phyloP scores from a whole-genome alignment of 2,113 vertebrate species.

The rabbit (Oryctolagus cuniculus) region DNA sequence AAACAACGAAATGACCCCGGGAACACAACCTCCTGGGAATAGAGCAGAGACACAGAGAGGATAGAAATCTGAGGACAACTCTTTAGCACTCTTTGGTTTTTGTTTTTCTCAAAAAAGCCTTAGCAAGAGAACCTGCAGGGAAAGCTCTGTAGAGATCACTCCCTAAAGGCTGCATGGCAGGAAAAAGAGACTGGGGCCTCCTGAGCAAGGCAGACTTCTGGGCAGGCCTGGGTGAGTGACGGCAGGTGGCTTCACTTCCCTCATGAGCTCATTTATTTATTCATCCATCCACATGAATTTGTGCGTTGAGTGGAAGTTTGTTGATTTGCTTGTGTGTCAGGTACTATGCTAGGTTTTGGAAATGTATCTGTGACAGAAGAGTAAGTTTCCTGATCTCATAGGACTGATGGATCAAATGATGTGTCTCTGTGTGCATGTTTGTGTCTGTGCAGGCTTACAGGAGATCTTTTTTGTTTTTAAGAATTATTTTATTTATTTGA shows the following conservation, averaged over 20 bases:
- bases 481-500: too few species aligned
- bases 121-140: not conserved
- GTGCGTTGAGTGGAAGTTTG: not conserved
- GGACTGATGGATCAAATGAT: not conserved
- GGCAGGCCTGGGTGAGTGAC: not conserved
- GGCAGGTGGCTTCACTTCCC: not conserved
- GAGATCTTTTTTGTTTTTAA: not conserved
- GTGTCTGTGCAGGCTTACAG: not conserved
- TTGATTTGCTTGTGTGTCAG: not conserved
- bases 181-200: not conserved
- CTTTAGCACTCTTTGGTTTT: not conserved
- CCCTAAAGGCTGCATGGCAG: not conserved
- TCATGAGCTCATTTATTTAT: not conserved
- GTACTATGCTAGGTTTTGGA: not conserved
- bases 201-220: not conserved
- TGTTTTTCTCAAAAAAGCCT: not conserved
- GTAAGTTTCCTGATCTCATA: not conserved
- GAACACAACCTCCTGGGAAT: not conserved
- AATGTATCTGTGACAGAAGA: not conserved
- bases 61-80: not conserved
- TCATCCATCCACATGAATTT: not conserved
- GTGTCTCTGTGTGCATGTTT: not conserved
- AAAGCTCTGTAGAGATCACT: constrained; percentile 13
- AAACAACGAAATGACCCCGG: too few species aligned
- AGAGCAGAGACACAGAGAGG: not conserved